Evolutionary conservation across 2,888 invertebrate genomes (phyloP), one percentile per base, ranked within the genome.

Genomic region (Cactoblastis cactorum): DNA sequence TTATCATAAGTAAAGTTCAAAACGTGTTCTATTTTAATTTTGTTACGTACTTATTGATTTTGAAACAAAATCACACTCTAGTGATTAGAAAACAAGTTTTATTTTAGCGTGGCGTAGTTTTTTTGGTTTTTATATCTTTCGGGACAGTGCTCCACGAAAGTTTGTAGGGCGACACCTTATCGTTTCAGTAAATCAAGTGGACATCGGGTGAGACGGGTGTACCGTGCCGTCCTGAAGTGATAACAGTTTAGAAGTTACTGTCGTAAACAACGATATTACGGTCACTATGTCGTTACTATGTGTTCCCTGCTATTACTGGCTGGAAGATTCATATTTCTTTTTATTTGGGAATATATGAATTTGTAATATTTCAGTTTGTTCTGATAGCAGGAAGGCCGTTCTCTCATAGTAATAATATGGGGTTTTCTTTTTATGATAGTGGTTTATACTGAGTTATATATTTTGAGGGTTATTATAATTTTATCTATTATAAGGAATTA

Each of bases 111-210:
- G 19, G 56, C 52, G 47, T 46, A 50, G 59, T 60, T 65, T 74
- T 76, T 77, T 78, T 74, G 62, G 71, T 74, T 77, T 83, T 82
- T 82, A 83, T 82, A 83, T 83, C 81, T 81, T 77, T 56, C 61
- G 65, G 67, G 74, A 77, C 77, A 71, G 70, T 69, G 71, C 73
- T 70, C 62, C 66, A 58, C 66, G 69, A 77, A 83, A 80, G 72
- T 83, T 83, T 83, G 81, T 79, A 77, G 81, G 83, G 74, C 75
- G 79, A 69, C 76, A 79, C 80, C 80, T 83, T 84, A 83, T 84
- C 83, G 74, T 75, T 70, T 75, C 65, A 70, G 81, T 84, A 84
- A 83, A 84, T 84, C 83, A 83, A 78, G 79, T 76, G 83, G 82
- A 82, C 83, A 80, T 76, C 71, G 79, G 72, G 62, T 67, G 74